A percentile compares a stretch with the other conserved stretches of the same genome.
Evolutionary conservation across 2,888 invertebrate species (phyloP).

Genomic region (Drosophila vallismaia): DNA sequence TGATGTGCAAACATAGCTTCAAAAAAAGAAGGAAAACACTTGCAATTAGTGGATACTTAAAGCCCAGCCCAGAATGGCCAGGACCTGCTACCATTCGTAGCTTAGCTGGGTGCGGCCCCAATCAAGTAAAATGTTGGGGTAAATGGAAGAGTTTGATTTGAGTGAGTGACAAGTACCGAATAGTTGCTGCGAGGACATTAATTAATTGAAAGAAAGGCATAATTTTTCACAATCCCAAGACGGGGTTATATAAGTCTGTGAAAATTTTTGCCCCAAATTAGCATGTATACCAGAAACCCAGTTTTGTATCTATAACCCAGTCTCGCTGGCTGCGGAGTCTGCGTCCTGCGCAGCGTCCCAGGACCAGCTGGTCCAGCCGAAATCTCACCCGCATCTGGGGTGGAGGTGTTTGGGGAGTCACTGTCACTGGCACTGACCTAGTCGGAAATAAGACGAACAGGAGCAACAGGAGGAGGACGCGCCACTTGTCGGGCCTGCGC

Average conservation of each 20-base stretch:
- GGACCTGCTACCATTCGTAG: constrained; percentile 6
- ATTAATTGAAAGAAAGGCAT: constrained; percentile 28
- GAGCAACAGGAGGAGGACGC: constrained; percentile 14
- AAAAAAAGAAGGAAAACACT: constrained; percentile 8
- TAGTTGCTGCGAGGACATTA: constrained; percentile 36
- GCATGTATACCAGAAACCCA: constrained; percentile 79
- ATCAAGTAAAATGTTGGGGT: constrained; percentile 46
- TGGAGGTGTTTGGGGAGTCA: constrained; percentile 5
- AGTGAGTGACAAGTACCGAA: constrained; percentile 56
- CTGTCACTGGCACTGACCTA: constrained; percentile 66
- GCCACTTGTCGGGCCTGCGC: constrained; percentile 55
- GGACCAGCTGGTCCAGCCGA: constrained; percentile 48
- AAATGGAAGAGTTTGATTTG: constrained; percentile 54
- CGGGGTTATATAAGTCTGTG: constrained; percentile 76
- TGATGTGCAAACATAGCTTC: constrained; percentile 10
- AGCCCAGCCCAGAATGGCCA: constrained; percentile 55
- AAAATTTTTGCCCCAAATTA: constrained; percentile 73
- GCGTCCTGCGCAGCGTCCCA: constrained; percentile 74
- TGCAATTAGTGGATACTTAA: constrained; percentile 40
- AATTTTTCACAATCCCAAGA: constrained; percentile 13
- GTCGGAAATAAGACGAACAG: constrained; percentile 15
- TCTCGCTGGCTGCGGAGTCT: constrained; percentile 77
- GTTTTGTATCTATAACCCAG: constrained; percentile 80
- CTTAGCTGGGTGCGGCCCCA: constrained; percentile 64
- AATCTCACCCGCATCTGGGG: constrained; percentile 4